A percentile compares a stretch with the other conserved stretches of the same genome.
Conservation (phyloP, 2,888 invertebrate species). For the Pasiphila rectangulata region DNA sequence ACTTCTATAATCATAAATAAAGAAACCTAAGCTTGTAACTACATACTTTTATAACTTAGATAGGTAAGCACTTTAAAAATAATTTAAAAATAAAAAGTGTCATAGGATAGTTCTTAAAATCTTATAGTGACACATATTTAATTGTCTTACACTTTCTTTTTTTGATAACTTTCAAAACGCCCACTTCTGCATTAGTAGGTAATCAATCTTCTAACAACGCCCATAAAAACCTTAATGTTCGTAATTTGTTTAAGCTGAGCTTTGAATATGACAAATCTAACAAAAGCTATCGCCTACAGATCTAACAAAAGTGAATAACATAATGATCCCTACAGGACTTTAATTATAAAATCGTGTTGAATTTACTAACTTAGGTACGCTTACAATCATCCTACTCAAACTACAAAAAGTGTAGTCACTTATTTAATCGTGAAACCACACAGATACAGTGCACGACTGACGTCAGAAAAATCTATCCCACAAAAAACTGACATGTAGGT, state of each 20-base stretch:
- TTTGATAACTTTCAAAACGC: neutral
- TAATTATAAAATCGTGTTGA: neutral
- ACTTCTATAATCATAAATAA: too few species aligned
- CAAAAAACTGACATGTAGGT: neutral
- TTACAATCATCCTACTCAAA: too few species aligned
- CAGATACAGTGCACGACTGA: neutral
- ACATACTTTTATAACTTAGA: too few species aligned
- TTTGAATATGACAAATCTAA: neutral
- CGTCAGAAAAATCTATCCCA: neutral
- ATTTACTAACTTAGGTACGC: neutral
- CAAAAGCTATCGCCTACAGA: slow-evolving; percentile 4
- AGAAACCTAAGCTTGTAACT: too few species aligned
- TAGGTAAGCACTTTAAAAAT: too few species aligned
- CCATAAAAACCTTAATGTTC: too few species aligned
- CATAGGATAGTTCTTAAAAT: too few species aligned
- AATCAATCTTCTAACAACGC: too few species aligned
- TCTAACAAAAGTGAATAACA: slow-evolving; percentile 1
- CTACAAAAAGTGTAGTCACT: too few species aligned
- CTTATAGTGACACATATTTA: neutral
- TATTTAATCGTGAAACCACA: too few species aligned
- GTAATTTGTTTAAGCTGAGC: slow-evolving; percentile 2
- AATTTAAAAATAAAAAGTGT: too few species aligned
- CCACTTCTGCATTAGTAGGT: neutral
- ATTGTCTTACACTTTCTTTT: neutral
- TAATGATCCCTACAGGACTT: neutral